A percentile compares a stretch with the other conserved stretches of the same genome.
These are phyloP conservation scores for Eurytemora carolleeae DNA, from an alignment of 1,140 invertebrate species.

Conservation along the genomic window DNA sequence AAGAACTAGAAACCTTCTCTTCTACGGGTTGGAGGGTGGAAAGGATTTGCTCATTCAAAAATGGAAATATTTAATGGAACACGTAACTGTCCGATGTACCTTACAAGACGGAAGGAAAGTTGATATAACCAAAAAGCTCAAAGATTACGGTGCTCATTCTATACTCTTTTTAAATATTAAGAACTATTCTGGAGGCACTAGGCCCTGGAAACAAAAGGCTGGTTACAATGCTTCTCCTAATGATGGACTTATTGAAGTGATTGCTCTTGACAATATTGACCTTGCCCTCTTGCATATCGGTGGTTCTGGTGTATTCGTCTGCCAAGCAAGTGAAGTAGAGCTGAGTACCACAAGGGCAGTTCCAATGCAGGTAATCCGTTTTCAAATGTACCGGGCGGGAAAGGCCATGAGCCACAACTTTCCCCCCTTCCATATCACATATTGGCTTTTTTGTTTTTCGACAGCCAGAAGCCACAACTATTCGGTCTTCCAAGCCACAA, in stretches of 20 bases:
- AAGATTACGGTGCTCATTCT: constrained; percentile 8
- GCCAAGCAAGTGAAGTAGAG: background rate
- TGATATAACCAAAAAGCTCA: constrained; percentile 4
- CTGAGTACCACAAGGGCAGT: background rate
- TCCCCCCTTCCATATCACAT: no score
- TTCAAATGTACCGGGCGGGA: no score
- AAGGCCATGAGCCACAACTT: no score
- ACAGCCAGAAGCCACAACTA: no score
- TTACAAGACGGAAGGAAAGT: background rate
- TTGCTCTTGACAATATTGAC: constrained; percentile 11
- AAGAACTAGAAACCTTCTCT: constrained; percentile 10
- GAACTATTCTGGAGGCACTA: constrained; percentile 2
- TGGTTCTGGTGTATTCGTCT: constrained; percentile 1
- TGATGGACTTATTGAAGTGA: constrained; percentile 11
- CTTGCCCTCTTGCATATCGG: constrained; percentile 9
- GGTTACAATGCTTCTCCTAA: background rate
- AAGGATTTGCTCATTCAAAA: constrained; percentile 11
- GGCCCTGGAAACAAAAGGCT: constrained; percentile 10
- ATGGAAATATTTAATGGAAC: constrained; percentile 8
- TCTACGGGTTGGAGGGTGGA: constrained; percentile 9
- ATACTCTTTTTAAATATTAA: constrained; percentile 10
- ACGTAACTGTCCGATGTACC: constrained; percentile 2
- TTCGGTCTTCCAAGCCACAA: no score
- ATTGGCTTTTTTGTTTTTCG: no score
- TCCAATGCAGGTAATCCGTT: constrained; percentile 14